phyloP scores from a whole-genome alignment of 2,797 vertebrate genomes.

The Poecilia velifera region DNA sequence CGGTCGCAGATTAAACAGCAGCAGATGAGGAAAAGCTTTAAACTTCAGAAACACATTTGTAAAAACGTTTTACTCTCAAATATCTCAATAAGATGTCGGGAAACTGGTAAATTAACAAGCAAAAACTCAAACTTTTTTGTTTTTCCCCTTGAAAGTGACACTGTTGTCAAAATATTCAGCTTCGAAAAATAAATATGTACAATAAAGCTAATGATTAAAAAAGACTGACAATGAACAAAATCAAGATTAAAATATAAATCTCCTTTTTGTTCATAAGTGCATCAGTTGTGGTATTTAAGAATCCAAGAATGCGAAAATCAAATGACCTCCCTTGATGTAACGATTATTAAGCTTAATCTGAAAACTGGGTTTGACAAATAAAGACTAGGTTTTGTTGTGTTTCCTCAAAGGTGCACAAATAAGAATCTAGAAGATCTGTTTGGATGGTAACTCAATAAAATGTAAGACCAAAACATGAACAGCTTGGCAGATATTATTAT shows the following conservation, averaged over 20 bases:
- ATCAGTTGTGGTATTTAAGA: not conserved
- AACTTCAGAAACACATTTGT: constrained; percentile 1
- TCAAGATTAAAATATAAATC: not conserved
- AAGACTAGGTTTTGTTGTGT: not conserved
- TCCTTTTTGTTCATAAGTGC: not conserved
- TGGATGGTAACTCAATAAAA: not conserved
- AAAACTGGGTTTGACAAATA: not conserved
- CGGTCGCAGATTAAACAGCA: not conserved
- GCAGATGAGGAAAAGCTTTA: not conserved
- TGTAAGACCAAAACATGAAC: not conserved
- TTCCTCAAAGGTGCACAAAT: constrained; percentile 12
- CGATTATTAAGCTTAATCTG: not conserved
- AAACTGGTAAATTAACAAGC: not conserved
- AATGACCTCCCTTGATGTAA: not conserved
- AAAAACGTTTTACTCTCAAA: not conserved
- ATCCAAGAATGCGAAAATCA: not conserved
- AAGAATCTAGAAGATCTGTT: constrained; percentile 7
- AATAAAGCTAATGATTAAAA: not conserved
- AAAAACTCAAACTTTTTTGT: not conserved
- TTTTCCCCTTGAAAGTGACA: not conserved
- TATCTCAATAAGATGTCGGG: not conserved
- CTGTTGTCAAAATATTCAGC: not conserved
- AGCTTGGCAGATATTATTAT: not conserved
- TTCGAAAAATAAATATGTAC: not conserved
- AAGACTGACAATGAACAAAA: not conserved